Base-by-base conservation (phyloP, 2,797 vertebrate species). In the Myotis planiceps region DNA sequence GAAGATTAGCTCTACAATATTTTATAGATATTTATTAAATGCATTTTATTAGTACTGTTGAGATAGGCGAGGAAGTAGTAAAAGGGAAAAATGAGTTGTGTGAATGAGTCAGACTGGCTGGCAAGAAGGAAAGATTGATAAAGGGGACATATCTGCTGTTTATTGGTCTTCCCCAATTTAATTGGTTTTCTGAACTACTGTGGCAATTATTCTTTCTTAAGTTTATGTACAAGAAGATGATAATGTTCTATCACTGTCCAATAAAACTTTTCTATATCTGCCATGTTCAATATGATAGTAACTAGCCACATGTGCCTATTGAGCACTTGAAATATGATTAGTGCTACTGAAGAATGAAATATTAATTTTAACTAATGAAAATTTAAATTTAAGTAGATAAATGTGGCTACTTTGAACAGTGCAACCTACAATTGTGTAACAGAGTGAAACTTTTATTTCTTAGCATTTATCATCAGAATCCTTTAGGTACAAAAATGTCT, bases 21-120 rank as follows among this genome's bases (percentile, higher is more conserved):
- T 95, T 95, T 89, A 82, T 74, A 76, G 69, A 37, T 45, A 89
- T 66, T 66, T 96, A 86, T 72, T 92, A 85, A 82, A 29, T 74
- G 18, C 15, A 63, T 93, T 81, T 79, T 51, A 87, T 68, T 81
- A 84, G 51, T 39, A 76, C 58, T 76, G 29, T 86, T 6, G 21
- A 45, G 78, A 80, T 37, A 29, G 65, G 74, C 42, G 25, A 92
- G 63, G 51, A 95, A 90, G 69, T 25, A n/a, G 65, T 27, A 72
- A 76, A 94, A 89, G 16, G 27, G 23, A 68, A 89, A 89, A 84
- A 81, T 68, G 23, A 84, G 58, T 75, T 0, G 18, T 16, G 34
- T 51, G 37, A 51, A 49, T 68, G 42, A 42, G 42, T 42, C 6
- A 86, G 63, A 45, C 47, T 53, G 37, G 16, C 34, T 80, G 45